These are phyloP conservation scores for Drosophila kambysellisi DNA, from an alignment of 2,888 invertebrate genomes.

Conservation along the genomic window DNA sequence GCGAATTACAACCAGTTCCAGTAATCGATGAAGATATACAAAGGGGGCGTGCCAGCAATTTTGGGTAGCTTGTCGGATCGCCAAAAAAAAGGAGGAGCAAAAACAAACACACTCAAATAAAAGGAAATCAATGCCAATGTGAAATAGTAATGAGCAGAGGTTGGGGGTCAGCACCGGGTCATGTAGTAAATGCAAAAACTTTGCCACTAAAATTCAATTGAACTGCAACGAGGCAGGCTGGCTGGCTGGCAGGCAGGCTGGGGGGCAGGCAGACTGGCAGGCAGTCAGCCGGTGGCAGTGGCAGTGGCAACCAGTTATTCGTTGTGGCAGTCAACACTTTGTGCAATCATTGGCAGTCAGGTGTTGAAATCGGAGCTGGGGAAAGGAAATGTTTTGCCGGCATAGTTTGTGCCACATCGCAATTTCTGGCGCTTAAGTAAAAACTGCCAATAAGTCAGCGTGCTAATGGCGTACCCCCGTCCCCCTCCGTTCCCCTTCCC, in stretches of 20 bases:
- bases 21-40: conserved; percentile 59
- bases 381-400: conserved; percentile 4
- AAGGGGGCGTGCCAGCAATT: conserved; percentile 22
- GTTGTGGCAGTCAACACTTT: conserved; percentile 19
- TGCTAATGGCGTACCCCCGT: conserved; percentile 14
- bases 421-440: conserved; percentile 54
- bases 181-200: conserved; percentile 28
- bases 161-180: background rate
- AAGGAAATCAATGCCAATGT: conserved; percentile 16
- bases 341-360: conserved; percentile 30
- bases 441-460: conserved; percentile 72
- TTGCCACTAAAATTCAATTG: conserved; percentile 72
- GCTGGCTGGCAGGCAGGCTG: too few species aligned
- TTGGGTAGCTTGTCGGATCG: background rate
- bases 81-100: background rate
- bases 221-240: conserved; percentile 42
- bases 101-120: background rate
- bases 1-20: conserved; percentile 63
- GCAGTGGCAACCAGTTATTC: conserved; percentile 2
- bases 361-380: background rate
- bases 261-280: too few species aligned
- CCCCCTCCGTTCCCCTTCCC: too few species aligned
- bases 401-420: conserved; percentile 19
- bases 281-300: conserved; percentile 1
- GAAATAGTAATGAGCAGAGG: background rate